Percentiles rank a stretch among this genome's conserved stretches.
Evolutionary conservation across 2,113 vertebrate genomes (phyloP).

Genomic region (Aptenodytes patagonicus): DNA sequence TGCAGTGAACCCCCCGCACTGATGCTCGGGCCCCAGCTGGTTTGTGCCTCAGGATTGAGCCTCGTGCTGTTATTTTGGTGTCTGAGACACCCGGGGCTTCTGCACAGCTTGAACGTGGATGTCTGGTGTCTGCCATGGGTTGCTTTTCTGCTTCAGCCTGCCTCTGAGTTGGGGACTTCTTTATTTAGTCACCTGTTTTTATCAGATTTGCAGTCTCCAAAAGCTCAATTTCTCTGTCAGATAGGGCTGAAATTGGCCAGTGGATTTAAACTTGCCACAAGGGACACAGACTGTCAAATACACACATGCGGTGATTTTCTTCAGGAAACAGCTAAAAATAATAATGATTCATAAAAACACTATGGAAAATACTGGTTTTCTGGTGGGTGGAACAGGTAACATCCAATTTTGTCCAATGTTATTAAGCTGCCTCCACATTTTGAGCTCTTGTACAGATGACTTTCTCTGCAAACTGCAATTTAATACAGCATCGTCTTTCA

Average conservation of each 20-base stretch:
- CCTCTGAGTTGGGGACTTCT: background rate
- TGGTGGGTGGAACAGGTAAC: constrained; percentile 10
- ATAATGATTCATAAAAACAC: background rate
- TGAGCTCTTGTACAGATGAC: background rate
- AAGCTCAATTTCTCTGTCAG: background rate
- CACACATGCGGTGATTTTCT: background rate
- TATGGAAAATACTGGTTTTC: background rate
- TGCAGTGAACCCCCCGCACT: background rate
- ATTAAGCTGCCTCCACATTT: background rate
- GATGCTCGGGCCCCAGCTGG: background rate
- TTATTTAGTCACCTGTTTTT: background rate
- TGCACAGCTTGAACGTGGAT: background rate
- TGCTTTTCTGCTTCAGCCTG: background rate
- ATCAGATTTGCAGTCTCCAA: background rate
- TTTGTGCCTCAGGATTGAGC: background rate
- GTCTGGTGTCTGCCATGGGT: background rate
- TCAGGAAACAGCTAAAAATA: constrained; percentile 40
- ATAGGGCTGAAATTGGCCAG: background rate
- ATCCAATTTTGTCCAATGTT: background rate
- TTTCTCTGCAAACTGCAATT: background rate
- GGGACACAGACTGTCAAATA: background rate
- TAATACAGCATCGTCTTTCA: background rate
- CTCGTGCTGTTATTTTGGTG: background rate
- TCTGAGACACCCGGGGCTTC: background rate
- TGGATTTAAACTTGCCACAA: background rate